Base-by-base conservation (phyloP, 2,113 vertebrate genomes). In the Tautogolabrus adspersus region DNA sequence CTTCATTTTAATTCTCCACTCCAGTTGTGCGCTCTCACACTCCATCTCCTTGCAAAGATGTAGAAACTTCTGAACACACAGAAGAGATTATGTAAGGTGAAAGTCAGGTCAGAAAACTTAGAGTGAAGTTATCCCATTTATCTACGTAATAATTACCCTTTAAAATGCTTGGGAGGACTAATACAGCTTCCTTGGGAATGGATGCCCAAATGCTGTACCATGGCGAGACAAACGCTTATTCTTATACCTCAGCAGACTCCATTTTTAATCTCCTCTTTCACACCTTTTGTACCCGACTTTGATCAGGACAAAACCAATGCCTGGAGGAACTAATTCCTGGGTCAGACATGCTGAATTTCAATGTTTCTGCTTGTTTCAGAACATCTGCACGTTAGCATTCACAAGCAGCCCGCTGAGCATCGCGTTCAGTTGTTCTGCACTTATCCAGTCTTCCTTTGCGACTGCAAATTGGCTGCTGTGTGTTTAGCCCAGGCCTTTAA, bases 331-430 rank as follows among this genome's bases (percentile, higher is more conserved):
- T 55, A 42, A 75, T 68, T 79, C 66, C 72, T 10, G 6, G 22
- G 23, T 62, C 74, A 73, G 73, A 81, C 8, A 0, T 22, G 1
- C 66, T 75, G 76, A 77, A 77, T 79, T 54, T 81, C 57, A 79
- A 84, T 52, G 62, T 79, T 77, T 44, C 47, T 23, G 21, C 57
- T 70, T 13, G 23, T 46, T 68, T 71, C 66, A 37, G 61, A 88
- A 75, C 76, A 85, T 87, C 85, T 86, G 72, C 69, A 72, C 74
- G 79, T 82, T 82, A 80, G 70, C 77, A 85, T 89, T 85, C 84
- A 73, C 58, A 12, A 30, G 4, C 74, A 58, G 75, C 59, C 63
- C 19, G 44, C 70, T 78, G 69, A 73, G 64, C 75, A 67, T 83
- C 76, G 68, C 51, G 51, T 73, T 84, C 65, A 75, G 4, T 68